A percentile compares a stretch with the other conserved stretches of the same genome.
These are phyloP conservation scores for Macrotrachela quadricornifera DNA, from an alignment of 1,140 invertebrate genomes.

Conservation along the genomic window DNA sequence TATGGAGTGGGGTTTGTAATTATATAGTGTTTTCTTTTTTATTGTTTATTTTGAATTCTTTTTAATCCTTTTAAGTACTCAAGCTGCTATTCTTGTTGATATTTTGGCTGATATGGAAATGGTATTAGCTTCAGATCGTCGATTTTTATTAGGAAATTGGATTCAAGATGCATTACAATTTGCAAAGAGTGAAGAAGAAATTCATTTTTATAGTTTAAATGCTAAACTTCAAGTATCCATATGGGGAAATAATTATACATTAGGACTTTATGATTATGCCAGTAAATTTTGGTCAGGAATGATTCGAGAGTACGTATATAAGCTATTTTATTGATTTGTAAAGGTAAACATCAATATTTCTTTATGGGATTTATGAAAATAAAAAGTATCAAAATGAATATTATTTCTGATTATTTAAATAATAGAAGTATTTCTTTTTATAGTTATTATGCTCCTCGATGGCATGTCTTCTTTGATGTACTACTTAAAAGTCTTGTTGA, in stretches of 20 bases:
- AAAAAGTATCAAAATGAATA: too few relatives aligned
- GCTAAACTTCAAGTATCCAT: slow-evolving; percentile 71
- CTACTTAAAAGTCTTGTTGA: not conserved
- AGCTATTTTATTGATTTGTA: too few relatives aligned
- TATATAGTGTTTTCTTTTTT: slow-evolving; percentile 11
- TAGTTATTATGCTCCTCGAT: slow-evolving; percentile 5
- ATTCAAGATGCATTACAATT: slow-evolving; percentile 41
- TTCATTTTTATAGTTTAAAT: slow-evolving; percentile 49
- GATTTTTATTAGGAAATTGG: slow-evolving; percentile 53
- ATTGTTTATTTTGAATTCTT: slow-evolving; percentile 8
- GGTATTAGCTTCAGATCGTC: slow-evolving; percentile 42
- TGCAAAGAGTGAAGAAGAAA: slow-evolving; percentile 23
- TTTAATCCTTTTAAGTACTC: slow-evolving; percentile 1
- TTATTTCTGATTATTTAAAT: too few relatives aligned
- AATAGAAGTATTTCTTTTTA: not conserved
- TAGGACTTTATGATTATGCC: slow-evolving; percentile 45
- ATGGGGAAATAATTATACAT: slow-evolving; percentile 49
- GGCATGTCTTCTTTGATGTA: not conserved
- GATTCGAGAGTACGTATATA: slow-evolving; percentile 17
- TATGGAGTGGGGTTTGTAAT: not conserved
- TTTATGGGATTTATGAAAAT: too few relatives aligned
- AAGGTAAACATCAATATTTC: too few relatives aligned
- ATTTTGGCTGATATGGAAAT: slow-evolving; percentile 44
- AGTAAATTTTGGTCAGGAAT: slow-evolving; percentile 64
- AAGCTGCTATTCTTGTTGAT: slow-evolving; percentile 21